These are phyloP conservation scores for Engraulis encrasicolus DNA, from an alignment of 2,113 vertebrate species.

Conservation along the genomic window DNA sequence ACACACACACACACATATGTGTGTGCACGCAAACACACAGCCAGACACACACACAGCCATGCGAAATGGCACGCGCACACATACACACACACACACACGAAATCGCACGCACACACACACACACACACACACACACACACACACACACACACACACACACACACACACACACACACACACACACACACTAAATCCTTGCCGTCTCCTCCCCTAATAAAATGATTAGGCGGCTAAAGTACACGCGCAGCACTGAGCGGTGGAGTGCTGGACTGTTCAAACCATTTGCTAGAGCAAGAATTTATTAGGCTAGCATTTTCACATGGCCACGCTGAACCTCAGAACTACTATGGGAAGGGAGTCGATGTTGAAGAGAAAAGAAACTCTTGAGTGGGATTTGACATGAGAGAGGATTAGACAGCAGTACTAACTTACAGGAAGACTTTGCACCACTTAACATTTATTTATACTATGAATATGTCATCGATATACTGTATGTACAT, in stretches of 20 bases:
- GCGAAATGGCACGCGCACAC: too few relatives aligned
- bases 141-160: background rate
- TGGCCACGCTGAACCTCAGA: background rate
- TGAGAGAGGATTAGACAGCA: slow-evolving; percentile 18
- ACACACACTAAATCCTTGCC: too few relatives aligned
- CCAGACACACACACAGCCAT: too few relatives aligned
- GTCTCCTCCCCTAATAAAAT: slow-evolving; percentile 4
- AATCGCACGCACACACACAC: background rate
- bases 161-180: background rate
- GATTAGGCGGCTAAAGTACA: background rate
- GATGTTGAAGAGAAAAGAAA: too few relatives aligned
- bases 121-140: background rate
- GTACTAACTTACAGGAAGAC: background rate
- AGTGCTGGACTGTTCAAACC: background rate
- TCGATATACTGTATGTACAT: too few relatives aligned
- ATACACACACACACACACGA: too few relatives aligned
- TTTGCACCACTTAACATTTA: too few relatives aligned
- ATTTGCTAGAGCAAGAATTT: slow-evolving; percentile 11
- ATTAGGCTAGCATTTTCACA: background rate
- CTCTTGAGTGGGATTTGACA: too few relatives aligned
- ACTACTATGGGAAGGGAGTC: background rate
- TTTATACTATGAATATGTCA: too few relatives aligned
- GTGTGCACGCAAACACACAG: background rate
- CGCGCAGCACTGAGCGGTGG: background rate
- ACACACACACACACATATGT: background rate